Conservation (phyloP, 2,888 invertebrate genomes). For the Oscheius sp. region DNA sequence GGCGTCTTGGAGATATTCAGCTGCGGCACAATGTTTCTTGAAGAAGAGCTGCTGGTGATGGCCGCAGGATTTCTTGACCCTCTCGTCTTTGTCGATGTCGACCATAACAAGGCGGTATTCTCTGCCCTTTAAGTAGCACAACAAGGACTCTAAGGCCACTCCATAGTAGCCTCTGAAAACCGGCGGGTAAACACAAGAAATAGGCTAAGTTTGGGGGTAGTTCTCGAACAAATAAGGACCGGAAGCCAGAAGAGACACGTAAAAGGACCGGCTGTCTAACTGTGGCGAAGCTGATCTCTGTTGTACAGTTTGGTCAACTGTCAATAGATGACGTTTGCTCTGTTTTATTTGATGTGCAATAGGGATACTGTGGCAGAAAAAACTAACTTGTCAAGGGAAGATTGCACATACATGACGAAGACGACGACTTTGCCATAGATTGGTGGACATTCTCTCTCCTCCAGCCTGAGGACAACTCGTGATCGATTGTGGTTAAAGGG, state of each 20-base stretch:
- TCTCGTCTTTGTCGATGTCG: slow-evolving; percentile 63
- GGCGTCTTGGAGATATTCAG: slow-evolving; percentile 67
- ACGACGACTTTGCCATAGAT: background rate
- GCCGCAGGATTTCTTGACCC: slow-evolving; percentile 56
- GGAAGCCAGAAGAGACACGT: too few species aligned
- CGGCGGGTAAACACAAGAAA: too few species aligned
- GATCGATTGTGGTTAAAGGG: too few species aligned
- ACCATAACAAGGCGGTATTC: slow-evolving; percentile 66
- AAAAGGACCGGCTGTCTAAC: too few species aligned
- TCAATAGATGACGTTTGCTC: too few species aligned
- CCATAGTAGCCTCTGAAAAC: slow-evolving; percentile 45
- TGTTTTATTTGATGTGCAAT: too few species aligned
- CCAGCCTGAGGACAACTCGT: too few species aligned
- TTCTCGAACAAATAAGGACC: too few species aligned
- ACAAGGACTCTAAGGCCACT: slow-evolving; percentile 65
- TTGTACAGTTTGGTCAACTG: too few species aligned
- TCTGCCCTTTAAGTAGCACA: slow-evolving; percentile 67
- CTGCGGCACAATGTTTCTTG: slow-evolving; percentile 71
- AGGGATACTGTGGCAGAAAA: too few species aligned
- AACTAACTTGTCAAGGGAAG: background rate
- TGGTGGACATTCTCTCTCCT: background rate
- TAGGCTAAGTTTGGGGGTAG: too few species aligned
- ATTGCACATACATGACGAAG: background rate
- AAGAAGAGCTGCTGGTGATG: slow-evolving; percentile 67
- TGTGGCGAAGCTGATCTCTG: too few species aligned